phyloP scores from a whole-genome alignment of 2,888 invertebrate genomes.

The Brachylomia viminalis region DNA sequence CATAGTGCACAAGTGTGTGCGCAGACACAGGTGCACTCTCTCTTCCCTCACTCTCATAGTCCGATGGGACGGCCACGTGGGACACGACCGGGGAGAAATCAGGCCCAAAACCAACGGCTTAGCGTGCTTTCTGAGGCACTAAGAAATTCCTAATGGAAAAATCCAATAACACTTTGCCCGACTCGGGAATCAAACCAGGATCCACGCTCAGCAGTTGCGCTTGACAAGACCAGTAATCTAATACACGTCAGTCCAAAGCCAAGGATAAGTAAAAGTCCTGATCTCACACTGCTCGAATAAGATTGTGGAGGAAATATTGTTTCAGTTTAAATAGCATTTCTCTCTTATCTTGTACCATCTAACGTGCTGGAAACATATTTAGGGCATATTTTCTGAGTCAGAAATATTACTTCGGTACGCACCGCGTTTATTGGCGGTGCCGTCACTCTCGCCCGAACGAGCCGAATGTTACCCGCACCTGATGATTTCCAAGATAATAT shows the following conservation, averaged over 20 bases:
- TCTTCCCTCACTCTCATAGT: no score
- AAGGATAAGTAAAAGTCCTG: background rate
- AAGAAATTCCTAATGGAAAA: no score
- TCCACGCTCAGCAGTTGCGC: no score
- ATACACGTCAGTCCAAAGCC: background rate
- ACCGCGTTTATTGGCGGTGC: conserved; percentile 64
- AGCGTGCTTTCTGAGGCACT: no score
- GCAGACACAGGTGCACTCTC: no score
- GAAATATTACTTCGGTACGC: conserved; percentile 69
- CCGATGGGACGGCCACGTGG: no score
- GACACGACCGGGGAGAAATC: no score
- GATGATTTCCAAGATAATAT: conserved; percentile 28
- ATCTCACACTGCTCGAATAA: background rate
- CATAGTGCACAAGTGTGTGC: no score
- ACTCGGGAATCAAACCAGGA: no score
- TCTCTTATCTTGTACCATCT: conserved; percentile 42
- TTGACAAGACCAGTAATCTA: no score
- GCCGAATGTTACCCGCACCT: conserved; percentile 11
- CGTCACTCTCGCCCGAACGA: conserved; percentile 41
- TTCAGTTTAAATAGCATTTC: background rate
- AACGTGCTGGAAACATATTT: conserved; percentile 67
- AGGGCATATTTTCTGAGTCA: conserved; percentile 69
- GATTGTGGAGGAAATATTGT: background rate
- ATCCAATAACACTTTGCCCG: no score
- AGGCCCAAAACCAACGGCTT: no score